phyloP scores from a whole-genome alignment of 2,113 vertebrate genomes.

The Pogona vitticeps region DNA sequence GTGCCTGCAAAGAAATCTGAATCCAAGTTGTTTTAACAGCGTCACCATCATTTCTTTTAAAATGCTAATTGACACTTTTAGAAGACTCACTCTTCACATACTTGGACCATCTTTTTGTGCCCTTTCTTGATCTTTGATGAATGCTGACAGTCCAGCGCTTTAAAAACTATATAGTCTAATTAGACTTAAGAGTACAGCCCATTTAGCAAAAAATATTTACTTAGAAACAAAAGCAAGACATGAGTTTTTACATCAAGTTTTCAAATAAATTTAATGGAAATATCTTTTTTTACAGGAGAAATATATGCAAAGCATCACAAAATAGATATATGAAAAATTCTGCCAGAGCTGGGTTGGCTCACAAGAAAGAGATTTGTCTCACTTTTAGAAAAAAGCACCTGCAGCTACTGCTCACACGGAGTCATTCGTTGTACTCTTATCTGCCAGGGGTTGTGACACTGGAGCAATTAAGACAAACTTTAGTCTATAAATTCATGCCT shows the following conservation, averaged over 20 bases:
- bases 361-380: constrained; percentile 79
- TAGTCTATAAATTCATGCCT: constrained; percentile 72
- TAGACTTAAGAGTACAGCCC: background rate
- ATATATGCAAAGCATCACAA: constrained; percentile 65
- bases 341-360: constrained; percentile 61
- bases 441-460: constrained; percentile 78
- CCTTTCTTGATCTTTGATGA: background rate
- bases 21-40: background rate
- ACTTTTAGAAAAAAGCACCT: constrained; percentile 78
- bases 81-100: background rate
- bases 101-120: background rate
- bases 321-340: constrained; percentile 70
- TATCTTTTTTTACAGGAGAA: constrained; percentile 61
- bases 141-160: background rate
- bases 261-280: constrained; percentile 54
- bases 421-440: constrained; percentile 73
- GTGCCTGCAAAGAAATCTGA: too few species aligned
- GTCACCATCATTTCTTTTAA: background rate
- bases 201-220: accelerated
- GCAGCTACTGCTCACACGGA: constrained; percentile 68
- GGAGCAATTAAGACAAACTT: constrained; percentile 83
- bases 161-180: background rate
- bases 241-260: constrained; percentile 4
- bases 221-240: background rate
- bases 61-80: background rate